Conservation (phyloP, 1,140 invertebrate species). For the Caenorhabditis remanei region DNA sequence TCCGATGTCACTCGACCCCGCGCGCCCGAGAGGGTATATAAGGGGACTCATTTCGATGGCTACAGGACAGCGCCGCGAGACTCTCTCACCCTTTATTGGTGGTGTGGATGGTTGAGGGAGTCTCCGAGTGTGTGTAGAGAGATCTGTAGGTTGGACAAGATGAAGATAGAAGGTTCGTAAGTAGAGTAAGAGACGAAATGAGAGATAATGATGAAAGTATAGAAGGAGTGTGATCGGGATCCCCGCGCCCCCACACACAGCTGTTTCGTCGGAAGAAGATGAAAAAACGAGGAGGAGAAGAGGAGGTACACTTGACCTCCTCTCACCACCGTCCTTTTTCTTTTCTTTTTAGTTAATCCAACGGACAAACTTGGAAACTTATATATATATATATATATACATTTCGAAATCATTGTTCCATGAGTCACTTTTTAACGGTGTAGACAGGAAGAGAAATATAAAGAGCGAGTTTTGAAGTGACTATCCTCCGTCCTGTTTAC, state of each 20-base stretch:
- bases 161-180: background rate
- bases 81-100: too few species aligned
- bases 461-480: background rate
- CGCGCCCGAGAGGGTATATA: constrained; percentile 15
- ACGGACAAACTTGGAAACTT: background rate
- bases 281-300: background rate
- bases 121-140: background rate
- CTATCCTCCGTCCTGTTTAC: background rate
- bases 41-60: constrained; percentile 36
- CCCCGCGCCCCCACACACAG: constrained; percentile 33
- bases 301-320: constrained; percentile 25
- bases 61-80: background rate
- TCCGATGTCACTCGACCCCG: background rate
- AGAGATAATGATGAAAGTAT: background rate
- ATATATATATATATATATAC: background rate
- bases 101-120: background rate
- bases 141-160: background rate
- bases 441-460: background rate
- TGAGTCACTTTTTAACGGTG: background rate
- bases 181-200: background rate
- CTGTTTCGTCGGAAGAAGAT: constrained; percentile 24
- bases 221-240: background rate
- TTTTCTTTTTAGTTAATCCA: background rate
- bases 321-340: background rate
- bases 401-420: background rate